These are phyloP conservation scores for Pogonophryne albipinna DNA, from an alignment of 2,797 vertebrate species.

Conservation along the genomic window DNA sequence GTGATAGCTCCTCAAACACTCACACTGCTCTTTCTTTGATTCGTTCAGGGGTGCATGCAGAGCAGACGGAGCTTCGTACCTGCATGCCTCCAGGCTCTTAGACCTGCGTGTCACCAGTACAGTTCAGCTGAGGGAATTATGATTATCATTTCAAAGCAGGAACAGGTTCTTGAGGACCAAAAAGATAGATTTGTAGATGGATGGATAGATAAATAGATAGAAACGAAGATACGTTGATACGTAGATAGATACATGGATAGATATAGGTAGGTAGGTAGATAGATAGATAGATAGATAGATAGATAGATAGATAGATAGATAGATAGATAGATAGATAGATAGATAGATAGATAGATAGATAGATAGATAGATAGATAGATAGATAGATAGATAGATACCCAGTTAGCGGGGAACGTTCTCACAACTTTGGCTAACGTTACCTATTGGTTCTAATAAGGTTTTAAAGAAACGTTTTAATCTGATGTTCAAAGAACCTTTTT, in stretches of 20 bases:
- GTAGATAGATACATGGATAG: neutral
- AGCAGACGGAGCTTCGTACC: slow-evolving; percentile 37
- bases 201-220: neutral
- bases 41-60: slow-evolving; percentile 43
- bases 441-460: no score
- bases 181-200: slow-evolving; percentile 12
- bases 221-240: neutral
- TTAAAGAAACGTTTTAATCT: no score
- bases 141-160: slow-evolving; percentile 54
- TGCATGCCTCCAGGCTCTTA: slow-evolving; percentile 60
- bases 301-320: neutral
- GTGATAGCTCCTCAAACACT: slow-evolving; percentile 53
- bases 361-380: neutral
- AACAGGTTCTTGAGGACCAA: slow-evolving; percentile 31
- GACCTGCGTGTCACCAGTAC: slow-evolving; percentile 52
- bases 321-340: no score
- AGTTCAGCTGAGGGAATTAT: slow-evolving; percentile 33
- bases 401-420: no score
- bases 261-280: neutral
- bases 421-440: no score
- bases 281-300: slow-evolving; percentile 1
- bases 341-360: slow-evolving; percentile 7
- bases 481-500: no score
- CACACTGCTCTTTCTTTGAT: slow-evolving; percentile 62
- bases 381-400: neutral